Percentiles rank a stretch among this genome's conserved stretches.
Evolutionary conservation across 1,140 invertebrate genomes (phyloP).

Genomic region (Cherax quadricarinatus): DNA sequence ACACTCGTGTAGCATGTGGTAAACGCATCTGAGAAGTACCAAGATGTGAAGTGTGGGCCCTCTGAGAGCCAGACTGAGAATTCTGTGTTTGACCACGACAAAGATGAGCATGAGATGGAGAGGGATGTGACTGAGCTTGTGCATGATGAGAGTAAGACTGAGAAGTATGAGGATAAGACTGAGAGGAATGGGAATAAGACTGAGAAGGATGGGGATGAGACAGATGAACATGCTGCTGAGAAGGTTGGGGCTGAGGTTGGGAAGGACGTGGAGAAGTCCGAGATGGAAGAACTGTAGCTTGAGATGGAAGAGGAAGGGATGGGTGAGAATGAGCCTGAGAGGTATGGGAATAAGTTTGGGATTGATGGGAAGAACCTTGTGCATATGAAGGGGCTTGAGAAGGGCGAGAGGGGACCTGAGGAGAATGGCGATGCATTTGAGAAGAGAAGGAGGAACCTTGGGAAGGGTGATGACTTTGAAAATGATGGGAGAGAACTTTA

Average conservation of each 20-base stretch:
- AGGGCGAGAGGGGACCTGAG: conserved; percentile 8
- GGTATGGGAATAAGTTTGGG: neutral
- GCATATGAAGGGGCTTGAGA: conserved; percentile 1
- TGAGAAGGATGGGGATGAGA: conserved; percentile 32
- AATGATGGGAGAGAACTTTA: conserved; percentile 14
- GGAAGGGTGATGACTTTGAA: neutral
- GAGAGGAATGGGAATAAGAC: conserved; percentile 4
- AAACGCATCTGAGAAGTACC: neutral
- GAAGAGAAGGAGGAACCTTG: neutral
- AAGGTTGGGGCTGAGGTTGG: conserved; percentile 1
- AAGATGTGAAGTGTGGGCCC: conserved; percentile 24
- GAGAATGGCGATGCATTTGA: conserved; percentile 14
- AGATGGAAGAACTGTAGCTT: neutral
- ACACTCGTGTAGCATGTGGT: conserved; percentile 2
- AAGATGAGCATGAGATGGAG: conserved; percentile 24
- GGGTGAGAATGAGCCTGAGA: conserved; percentile 14
- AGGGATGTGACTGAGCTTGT: neutral
- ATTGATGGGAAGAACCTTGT: neutral
- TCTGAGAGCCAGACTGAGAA: conserved; percentile 15
- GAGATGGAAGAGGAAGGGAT: neutral
- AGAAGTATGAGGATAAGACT: conserved; percentile 22
- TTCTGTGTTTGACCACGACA: neutral
- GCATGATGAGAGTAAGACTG: conserved; percentile 13
- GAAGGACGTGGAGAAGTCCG: conserved; percentile 2
- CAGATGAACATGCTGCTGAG: neutral